Percentiles rank a stretch among this genome's conserved stretches.
Conservation (phyloP, 2,797 vertebrate species). For the Gymnothorax javanicus region DNA sequence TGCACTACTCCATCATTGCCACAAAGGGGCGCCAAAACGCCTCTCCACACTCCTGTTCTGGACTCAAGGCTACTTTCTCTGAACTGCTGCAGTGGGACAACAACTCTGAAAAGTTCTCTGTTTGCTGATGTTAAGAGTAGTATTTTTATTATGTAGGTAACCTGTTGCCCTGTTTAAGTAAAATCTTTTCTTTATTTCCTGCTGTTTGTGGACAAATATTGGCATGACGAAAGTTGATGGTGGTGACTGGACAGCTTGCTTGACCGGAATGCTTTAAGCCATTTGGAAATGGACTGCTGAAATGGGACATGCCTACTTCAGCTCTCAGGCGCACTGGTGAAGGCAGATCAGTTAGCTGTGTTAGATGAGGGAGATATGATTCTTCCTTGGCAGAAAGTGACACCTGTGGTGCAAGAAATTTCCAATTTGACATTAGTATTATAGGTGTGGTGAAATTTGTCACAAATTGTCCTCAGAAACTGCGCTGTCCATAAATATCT, state of each 20-base stretch:
- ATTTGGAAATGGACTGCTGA: constrained; percentile 20
- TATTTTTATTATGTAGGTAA: constrained; percentile 44
- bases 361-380: background rate
- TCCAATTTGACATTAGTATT: background rate
- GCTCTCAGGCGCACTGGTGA: background rate
- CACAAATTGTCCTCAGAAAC: background rate
- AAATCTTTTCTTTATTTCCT: constrained; percentile 44
- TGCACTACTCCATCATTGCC: constrained; percentile 67
- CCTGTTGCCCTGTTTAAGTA: constrained; percentile 32
- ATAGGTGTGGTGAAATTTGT: background rate
- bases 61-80: constrained; percentile 56
- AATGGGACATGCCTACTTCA: background rate
- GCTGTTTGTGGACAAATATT: constrained; percentile 39
- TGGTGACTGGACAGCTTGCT: constrained; percentile 9
- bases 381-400: background rate
- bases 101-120: constrained; percentile 44
- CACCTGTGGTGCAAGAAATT: background rate
- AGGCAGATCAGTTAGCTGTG: background rate
- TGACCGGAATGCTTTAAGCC: constrained; percentile 28
- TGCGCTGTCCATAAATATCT: background rate
- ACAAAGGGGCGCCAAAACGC: constrained; percentile 55
- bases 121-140: constrained; percentile 53
- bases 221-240: constrained; percentile 34
- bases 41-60: constrained; percentile 50
- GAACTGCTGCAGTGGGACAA: constrained; percentile 59